These are phyloP conservation scores for Limnothrissa miodon DNA, from an alignment of 2,113 vertebrate genomes.

Conservation along the genomic window DNA sequence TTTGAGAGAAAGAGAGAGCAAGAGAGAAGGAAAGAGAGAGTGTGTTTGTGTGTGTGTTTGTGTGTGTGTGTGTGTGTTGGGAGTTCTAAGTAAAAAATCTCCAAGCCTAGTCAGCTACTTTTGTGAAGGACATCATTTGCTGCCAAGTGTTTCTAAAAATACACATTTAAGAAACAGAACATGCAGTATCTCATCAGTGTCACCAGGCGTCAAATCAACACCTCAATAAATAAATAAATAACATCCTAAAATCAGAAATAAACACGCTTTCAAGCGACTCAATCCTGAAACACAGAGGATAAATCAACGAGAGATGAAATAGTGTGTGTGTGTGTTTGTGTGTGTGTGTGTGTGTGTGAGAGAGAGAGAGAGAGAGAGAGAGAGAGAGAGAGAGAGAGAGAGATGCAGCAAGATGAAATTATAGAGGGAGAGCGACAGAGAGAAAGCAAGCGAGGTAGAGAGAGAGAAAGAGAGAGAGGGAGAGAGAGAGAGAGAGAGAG, in stretches of 20 bases:
- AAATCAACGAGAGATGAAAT: not conserved
- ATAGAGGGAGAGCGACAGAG: slow-evolving; percentile 46
- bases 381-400: slow-evolving; percentile 22
- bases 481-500: slow-evolving; percentile 63
- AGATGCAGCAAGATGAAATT: too few species aligned
- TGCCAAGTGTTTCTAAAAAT: not conserved
- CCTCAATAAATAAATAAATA: too few species aligned
- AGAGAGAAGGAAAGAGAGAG: too few species aligned
- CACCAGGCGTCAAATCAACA: not conserved
- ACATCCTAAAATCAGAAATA: not conserved
- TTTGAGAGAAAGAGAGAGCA: not conserved
- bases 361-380: slow-evolving; percentile 4
- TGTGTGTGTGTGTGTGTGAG: not conserved
- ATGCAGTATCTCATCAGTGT: not conserved
- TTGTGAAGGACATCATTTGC: not conserved
- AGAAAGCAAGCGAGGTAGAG: slow-evolving; percentile 41
- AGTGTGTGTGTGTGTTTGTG: not conserved
- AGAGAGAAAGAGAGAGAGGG: slow-evolving; percentile 35
- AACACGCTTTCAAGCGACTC: not conserved
- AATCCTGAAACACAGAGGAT: not conserved
- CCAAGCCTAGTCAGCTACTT: not conserved
- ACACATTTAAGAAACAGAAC: not conserved
- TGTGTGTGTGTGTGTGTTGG: not conserved
- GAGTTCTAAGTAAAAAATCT: too few species aligned
- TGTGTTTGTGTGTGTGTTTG: not conserved